These are phyloP conservation scores for Callyntrura sp. DNA, from an alignment of 2,888 invertebrate genomes.

Conservation along the genomic window DNA sequence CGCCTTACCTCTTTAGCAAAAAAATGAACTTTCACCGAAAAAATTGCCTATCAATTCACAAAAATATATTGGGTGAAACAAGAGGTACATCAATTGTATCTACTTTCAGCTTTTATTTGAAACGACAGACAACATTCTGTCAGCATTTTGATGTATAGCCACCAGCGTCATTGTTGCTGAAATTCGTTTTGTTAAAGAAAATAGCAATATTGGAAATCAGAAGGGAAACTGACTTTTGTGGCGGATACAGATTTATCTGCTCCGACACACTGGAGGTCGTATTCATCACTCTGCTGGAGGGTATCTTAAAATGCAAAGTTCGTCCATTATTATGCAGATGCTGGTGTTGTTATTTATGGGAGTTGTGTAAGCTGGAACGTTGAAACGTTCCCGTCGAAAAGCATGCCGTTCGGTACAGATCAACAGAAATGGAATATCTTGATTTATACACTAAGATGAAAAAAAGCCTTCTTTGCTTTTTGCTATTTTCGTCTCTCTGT, in stretches of 20 bases:
- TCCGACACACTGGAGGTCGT: neutral
- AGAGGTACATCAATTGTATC: neutral
- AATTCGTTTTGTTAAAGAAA: neutral
- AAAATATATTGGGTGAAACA: neutral
- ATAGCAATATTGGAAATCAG: neutral
- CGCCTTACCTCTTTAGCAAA: too few relatives aligned
- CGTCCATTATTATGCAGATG: too few relatives aligned
- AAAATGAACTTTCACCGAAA: too few relatives aligned
- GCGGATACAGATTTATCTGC: neutral
- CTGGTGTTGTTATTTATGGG: too few relatives aligned
- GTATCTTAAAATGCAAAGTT: neutral
- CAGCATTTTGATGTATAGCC: neutral
- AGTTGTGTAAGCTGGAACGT: too few relatives aligned
- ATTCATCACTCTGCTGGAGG: neutral
- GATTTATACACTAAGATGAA: neutral
- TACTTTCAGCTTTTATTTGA: neutral
- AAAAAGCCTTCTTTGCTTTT: neutral
- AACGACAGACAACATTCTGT: too few relatives aligned
- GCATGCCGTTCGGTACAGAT: neutral
- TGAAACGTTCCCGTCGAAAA: too few relatives aligned
- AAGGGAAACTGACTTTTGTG: neutral
- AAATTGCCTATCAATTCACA: too few relatives aligned
- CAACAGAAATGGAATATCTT: neutral
- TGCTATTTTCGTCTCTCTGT: neutral
- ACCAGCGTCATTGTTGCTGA: constrained; percentile 1